Evolutionary conservation across 2,797 vertebrate species (phyloP), one percentile per base, ranked within the genome.

Genomic region (Scarus forsteni): DNA sequence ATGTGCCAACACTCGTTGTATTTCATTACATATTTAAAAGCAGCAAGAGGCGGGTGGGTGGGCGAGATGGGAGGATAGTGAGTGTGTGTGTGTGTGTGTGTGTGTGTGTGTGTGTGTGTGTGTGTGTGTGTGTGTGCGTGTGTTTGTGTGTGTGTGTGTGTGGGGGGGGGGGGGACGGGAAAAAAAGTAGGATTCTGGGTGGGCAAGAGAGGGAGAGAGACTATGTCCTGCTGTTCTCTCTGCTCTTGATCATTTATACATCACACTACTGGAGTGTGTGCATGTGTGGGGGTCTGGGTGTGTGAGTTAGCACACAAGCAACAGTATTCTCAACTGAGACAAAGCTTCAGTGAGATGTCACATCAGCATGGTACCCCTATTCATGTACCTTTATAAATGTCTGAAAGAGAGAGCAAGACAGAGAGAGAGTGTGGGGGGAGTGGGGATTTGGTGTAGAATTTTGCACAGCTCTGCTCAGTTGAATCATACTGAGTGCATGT

Each of bases 161-260:
- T 43, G 76, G 44, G 45, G 46, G 12, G 59, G 56, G 54, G 46
- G 60, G 50, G 10, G 52, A 55, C 44, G 35, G 27, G 35, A 43
- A 16, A 58, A 62, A 72, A 36, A 54, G 35, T 66, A 65, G 60
- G 53, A 60, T 38, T 64, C 58, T 81, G 78, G 70, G 79, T 83
- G 75, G 72, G 84, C 12, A 43, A 63, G 60, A 74, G 70, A 72
- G 65, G 60, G 68, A 75, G 62, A 70, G 66, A 77, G 71, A 84
- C 52, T 75, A 86, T 85, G 88, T 87, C 88, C 89, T 82, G 84
- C 83, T 81, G 85, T 83, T 90, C 71, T 72, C 60, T 58, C 39
- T 46, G 60, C 85, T 82, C 82, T 89, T 90, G 88, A 92, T 92
- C 86, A 88, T 92, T 93, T 89, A 87, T 86, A 91, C 83, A 92